phyloP scores from a whole-genome alignment of 2,797 vertebrate species.

The Microhierax caerulescens region DNA sequence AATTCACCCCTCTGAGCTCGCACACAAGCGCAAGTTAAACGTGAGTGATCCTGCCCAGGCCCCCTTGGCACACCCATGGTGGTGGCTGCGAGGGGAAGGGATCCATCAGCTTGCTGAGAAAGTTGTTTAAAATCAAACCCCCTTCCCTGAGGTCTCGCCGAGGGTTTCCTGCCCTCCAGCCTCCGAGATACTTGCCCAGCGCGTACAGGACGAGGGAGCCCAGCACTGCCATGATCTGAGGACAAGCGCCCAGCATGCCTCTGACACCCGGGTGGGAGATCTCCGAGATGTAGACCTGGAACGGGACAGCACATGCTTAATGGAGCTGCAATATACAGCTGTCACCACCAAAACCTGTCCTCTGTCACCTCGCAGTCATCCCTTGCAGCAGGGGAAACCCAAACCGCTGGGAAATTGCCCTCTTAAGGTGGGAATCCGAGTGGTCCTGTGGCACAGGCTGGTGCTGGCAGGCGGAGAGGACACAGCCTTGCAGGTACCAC shows the following conservation, averaged over 20 bases:
- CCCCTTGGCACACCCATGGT: background rate
- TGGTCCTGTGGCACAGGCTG: fast-evolving
- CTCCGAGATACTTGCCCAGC: slow-evolving; percentile 75
- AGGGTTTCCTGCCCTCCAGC: background rate
- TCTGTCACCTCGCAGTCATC: fast-evolving
- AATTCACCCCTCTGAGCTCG: background rate
- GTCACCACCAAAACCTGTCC: fast-evolving
- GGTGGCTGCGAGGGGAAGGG: background rate
- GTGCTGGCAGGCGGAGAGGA: background rate
- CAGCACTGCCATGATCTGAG: slow-evolving; percentile 92
- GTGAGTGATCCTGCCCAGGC: fast-evolving
- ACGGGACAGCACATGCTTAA: background rate
- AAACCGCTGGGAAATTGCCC: background rate
- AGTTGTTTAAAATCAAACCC: background rate
- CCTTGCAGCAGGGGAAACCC: fast-evolving
- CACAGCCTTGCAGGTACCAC: background rate
- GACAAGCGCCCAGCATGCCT: slow-evolving; percentile 88
- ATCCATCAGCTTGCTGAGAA: background rate
- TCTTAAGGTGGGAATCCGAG: fast-evolving
- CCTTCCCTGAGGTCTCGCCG: fast-evolving
- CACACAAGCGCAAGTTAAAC: background rate
- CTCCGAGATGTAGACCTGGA: slow-evolving; percentile 94
- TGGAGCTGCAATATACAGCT: fast-evolving
- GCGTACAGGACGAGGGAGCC: slow-evolving; percentile 86
- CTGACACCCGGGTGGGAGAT: slow-evolving; percentile 86